Percentiles rank a stretch among this genome's conserved stretches.
These are phyloP conservation scores for Holcopasites calliopsidis DNA, from an alignment of 1,140 invertebrate species.

Conservation along the genomic window DNA sequence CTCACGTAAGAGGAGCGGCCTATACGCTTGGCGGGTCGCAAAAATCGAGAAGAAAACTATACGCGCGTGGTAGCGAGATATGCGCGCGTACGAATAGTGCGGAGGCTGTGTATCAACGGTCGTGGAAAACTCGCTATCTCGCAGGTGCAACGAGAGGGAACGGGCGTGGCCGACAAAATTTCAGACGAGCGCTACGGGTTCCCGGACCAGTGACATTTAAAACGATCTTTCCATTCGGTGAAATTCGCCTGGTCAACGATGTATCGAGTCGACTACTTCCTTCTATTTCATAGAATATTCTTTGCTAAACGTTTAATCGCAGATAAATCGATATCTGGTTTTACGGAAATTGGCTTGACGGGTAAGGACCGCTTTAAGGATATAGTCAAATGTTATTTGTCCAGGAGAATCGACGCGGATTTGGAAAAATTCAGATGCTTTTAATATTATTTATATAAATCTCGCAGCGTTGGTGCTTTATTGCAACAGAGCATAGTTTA, in stretches of 20 bases:
- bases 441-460: no score
- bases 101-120: not conserved
- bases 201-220: conserved; percentile 19
- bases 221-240: not conserved
- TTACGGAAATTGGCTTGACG: no score
- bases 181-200: conserved; percentile 4
- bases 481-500: not conserved
- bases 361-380: no score
- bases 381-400: no score
- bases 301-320: no score
- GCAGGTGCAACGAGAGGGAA: conserved; percentile 48
- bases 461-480: not conserved
- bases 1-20: conserved; percentile 56
- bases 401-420: no score
- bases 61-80: not conserved
- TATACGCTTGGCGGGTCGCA: conserved; percentile 22
- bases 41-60: conserved; percentile 55
- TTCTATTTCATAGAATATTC: no score
- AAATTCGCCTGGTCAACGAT: not conserved
- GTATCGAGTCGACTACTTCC: not conserved
- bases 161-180: conserved; percentile 48
- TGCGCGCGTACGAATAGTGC: not conserved
- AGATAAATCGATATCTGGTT: no score
- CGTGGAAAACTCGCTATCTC: conserved; percentile 2
- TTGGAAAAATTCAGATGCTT: no score